phyloP scores from a whole-genome alignment of 1,140 invertebrate genomes.

The Dendrolimus punctatus region DNA sequence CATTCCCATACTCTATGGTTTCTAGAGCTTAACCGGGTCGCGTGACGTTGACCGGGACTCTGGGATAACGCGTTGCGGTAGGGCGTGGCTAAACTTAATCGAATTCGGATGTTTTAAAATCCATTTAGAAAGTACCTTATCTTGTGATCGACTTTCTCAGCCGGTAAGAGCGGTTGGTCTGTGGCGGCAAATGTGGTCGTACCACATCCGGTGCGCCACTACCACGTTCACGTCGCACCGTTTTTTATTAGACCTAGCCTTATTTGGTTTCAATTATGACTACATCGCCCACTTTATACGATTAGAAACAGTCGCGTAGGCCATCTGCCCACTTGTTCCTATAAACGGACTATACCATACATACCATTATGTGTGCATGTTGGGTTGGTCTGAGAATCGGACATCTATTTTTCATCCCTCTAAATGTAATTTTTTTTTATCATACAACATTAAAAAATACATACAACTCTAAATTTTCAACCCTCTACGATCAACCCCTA shows the following conservation, averaged over 20 bases:
- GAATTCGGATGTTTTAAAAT: constrained; percentile 10
- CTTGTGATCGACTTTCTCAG: constrained; percentile 32
- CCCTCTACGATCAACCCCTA: too few relatives aligned
- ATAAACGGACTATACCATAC: constrained; percentile 8
- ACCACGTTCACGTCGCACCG: constrained; percentile 41
- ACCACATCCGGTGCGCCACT: constrained; percentile 21
- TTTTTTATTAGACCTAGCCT: constrained; percentile 40
- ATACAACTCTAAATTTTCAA: too few relatives aligned
- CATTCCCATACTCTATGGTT: too few relatives aligned
- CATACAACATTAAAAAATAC: too few relatives aligned
- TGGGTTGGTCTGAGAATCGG: too few relatives aligned
- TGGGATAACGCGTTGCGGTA: constrained; percentile 62
- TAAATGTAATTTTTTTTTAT: too few relatives aligned
- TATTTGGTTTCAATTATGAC: constrained; percentile 46
- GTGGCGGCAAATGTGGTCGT: constrained; percentile 26
- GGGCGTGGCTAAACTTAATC: constrained; percentile 48
- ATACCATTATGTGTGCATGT: too few relatives aligned
- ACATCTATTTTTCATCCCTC: too few relatives aligned
- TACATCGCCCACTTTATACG: constrained; percentile 45
- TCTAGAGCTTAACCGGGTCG: constrained; percentile 22
- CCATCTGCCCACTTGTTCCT: constrained; percentile 27
- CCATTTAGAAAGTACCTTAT: constrained; percentile 24
- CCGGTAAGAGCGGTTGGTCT: constrained; percentile 21
- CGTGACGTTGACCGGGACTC: constrained; percentile 35
- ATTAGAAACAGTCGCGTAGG: constrained; percentile 28